Percentiles rank a stretch among this genome's conserved stretches.
phyloP scores from a whole-genome alignment of 2,113 vertebrate species.

The Lanius ludovicianus region DNA sequence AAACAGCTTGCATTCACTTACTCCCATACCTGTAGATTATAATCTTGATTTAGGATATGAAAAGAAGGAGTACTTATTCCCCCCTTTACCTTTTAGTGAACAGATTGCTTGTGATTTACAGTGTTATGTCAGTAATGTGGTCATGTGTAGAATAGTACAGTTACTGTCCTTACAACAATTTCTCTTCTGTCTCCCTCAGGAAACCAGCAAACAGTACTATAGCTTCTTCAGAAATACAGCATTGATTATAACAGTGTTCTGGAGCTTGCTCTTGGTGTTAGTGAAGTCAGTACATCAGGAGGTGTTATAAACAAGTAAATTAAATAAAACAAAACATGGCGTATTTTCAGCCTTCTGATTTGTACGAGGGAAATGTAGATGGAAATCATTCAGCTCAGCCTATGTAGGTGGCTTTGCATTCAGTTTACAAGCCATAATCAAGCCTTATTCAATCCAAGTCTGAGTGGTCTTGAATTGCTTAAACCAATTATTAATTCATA shows the following conservation, averaged over 20 bases:
- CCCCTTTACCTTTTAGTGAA: neutral
- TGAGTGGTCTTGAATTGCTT: conserved; percentile 15
- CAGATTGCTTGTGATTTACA: neutral
- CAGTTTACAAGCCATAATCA: neutral
- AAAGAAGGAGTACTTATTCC: neutral
- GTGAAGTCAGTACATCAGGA: neutral
- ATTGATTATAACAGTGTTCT: neutral
- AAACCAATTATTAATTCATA: conserved; percentile 39
- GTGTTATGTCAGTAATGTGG: neutral
- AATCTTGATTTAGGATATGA: neutral
- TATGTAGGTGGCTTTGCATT: conserved; percentile 4
- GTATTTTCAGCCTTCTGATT: neutral
- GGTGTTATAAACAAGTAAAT: neutral
- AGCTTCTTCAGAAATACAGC: neutral
- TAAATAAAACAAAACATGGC: neutral
- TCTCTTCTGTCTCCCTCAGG: neutral
- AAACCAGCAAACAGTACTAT: neutral
- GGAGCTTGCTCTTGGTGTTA: neutral
- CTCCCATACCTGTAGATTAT: neutral
- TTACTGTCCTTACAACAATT: neutral
- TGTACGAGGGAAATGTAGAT: neutral
- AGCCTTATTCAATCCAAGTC: neutral
- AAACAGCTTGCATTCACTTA: neutral
- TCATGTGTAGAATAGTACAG: neutral
- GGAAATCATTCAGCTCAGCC: neutral